These are phyloP conservation scores for Diachasmimorpha longicaudata DNA, from an alignment of 1,140 invertebrate species.

Conservation along the genomic window DNA sequence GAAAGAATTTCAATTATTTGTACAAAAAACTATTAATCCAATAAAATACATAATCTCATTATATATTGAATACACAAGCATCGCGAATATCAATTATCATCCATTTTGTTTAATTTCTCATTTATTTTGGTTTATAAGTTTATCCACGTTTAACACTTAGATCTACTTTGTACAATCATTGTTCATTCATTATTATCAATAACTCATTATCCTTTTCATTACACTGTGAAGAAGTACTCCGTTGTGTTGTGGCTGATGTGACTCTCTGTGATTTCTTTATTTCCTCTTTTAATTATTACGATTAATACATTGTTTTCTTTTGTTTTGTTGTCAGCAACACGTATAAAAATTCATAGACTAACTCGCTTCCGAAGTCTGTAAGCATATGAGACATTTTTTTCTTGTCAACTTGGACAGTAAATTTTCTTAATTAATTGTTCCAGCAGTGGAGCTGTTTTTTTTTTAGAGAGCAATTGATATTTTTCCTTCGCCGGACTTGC, in stretches of 20 bases:
- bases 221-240: neutral
- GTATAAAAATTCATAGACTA: slow-evolving; percentile 27
- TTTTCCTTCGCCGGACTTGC: neutral
- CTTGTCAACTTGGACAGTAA: neutral
- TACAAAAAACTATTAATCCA: neutral
- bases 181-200: neutral
- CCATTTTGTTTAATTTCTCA: neutral
- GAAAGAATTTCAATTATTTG: neutral
- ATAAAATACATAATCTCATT: neutral
- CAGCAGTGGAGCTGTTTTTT: slow-evolving; percentile 12
- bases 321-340: neutral
- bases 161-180: slow-evolving; percentile 5
- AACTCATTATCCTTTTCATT: neutral
- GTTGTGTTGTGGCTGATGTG: neutral
- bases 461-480: neutral
- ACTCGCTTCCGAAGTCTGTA: slow-evolving; percentile 23
- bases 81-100: neutral
- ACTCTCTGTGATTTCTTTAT: neutral
- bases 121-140: neutral
- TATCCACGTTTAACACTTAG: neutral
- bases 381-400: slow-evolving; percentile 18
- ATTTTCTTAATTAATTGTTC: slow-evolving; percentile 18
- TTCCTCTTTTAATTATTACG: neutral
- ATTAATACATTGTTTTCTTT: neutral
- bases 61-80: neutral